Conservation (phyloP, 2,797 vertebrate genomes). For the Bryconaethiops microstoma region DNA sequence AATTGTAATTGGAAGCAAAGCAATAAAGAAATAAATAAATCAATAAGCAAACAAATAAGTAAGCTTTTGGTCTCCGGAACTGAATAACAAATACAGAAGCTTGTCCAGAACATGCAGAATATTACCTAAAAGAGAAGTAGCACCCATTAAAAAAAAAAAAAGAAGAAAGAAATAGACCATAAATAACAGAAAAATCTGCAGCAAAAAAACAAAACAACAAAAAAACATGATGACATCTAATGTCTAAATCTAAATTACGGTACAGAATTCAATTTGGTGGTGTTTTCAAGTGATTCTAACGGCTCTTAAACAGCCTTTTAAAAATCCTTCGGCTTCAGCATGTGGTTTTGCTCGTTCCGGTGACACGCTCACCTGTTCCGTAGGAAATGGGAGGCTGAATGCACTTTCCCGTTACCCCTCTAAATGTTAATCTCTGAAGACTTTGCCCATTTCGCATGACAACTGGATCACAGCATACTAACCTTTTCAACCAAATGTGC, state of each 20-base stretch:
- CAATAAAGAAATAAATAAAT: not conserved
- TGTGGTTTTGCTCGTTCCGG: not conserved
- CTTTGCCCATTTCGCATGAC: constrained; percentile 70
- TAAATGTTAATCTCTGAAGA: constrained; percentile 64
- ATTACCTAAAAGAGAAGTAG: not conserved
- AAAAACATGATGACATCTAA: too few relatives aligned
- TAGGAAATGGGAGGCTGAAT: not conserved
- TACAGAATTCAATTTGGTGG: not conserved
- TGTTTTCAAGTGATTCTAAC: not conserved
- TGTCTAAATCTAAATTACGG: not conserved
- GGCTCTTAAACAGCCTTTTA: not conserved
- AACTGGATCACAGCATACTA: constrained; percentile 71
- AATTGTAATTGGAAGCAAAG: not conserved
- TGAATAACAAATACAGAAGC: not conserved
- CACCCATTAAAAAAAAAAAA: too few relatives aligned
- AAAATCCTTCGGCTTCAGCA: not conserved
- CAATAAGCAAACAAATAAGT: not conserved
- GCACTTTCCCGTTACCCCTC: constrained; percentile 46
- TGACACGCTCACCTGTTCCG: not conserved
- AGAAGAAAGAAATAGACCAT: too few relatives aligned
- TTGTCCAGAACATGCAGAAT: not conserved
- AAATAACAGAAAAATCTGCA: too few relatives aligned
- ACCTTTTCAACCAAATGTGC: constrained; percentile 76
- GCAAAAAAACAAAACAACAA: too few relatives aligned
- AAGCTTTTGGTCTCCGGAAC: not conserved